Conservation (phyloP, 1,140 invertebrate genomes). For the Trichonephila clavata region DNA sequence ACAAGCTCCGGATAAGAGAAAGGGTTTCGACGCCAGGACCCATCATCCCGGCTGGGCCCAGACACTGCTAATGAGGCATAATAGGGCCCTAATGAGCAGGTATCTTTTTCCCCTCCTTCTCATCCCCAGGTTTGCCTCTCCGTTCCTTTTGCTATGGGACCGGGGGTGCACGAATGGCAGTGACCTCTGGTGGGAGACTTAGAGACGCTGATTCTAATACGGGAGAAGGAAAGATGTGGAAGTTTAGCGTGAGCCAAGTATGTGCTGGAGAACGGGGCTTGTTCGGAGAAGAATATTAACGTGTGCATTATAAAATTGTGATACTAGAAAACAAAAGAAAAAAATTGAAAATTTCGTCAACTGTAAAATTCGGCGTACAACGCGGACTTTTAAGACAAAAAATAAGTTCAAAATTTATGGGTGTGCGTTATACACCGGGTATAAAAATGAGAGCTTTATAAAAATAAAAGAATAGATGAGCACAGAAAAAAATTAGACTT, state of each 20-base stretch:
- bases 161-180: background rate
- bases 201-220: background rate
- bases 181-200: constrained; percentile 31
- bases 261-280: background rate
- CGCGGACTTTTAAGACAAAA: too few species aligned
- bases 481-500: too few species aligned
- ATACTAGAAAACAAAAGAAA: too few species aligned
- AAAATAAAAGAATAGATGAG: too few species aligned
- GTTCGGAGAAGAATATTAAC: background rate
- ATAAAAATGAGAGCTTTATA: too few species aligned
- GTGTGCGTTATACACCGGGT: too few species aligned
- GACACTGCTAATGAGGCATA: constrained; percentile 70
- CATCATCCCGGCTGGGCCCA: background rate
- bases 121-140: background rate
- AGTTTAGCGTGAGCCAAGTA: background rate
- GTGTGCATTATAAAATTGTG: background rate
- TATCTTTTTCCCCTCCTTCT: background rate
- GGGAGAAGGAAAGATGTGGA: background rate
- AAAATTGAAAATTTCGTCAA: too few species aligned
- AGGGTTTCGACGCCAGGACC: constrained; percentile 37
- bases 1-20: background rate
- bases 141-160: too few species aligned
- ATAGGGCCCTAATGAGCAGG: constrained; percentile 72
- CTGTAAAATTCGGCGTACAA: too few species aligned
- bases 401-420: too few species aligned